Evolutionary conservation across 1,140 invertebrate species (phyloP), one percentile per base, ranked within the genome.

Genomic region (Lasaia peninsularis): DNA sequence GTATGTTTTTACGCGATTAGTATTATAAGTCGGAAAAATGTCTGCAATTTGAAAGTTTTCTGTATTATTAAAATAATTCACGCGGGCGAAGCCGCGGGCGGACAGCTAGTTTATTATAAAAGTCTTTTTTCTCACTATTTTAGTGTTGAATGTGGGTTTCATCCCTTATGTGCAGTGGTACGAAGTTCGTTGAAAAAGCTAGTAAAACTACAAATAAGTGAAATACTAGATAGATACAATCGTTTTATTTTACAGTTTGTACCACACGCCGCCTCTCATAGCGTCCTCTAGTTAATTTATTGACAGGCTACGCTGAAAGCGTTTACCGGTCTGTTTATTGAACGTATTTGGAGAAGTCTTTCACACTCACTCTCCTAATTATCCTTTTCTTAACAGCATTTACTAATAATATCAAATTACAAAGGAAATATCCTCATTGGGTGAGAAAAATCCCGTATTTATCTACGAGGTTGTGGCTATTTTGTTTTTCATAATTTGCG

Each of bases 291-390:
- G 50, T 59, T 69, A 69, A 69, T 69, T 69, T 56, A 69, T 67
- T 57, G 64, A 67, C 58, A 66, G 24, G 8, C 32, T 32, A 37
- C 52, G 28, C 48, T 70, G 53, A 70, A 62, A 69, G 67, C 64
- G 12, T 70, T 67, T 60, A 24, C 64, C 52, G 59, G 67, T 70
- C 52, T 67, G 58, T 67, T 70, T 67, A 63, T 64, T 64, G 62
- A 62, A 40, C 49, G 49, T 48, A 62, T 58, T 62, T 60, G 52
- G 55, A 52, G 56, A 50, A 62, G 50, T 35, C 40, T 52, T 52
- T 52, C 11, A 16, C 51, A 33, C 51, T 52, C 51, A 14, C 10
- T 28, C 33, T 16, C 31, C 12, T 52, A 32, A 31, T 32, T 31
- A 52, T 52, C 40, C 40, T 48, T 48, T 21, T 48, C 20, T 20